Base-by-base conservation (phyloP, 1,140 invertebrate genomes). In the Gonioctena quinquepunctata region DNA sequence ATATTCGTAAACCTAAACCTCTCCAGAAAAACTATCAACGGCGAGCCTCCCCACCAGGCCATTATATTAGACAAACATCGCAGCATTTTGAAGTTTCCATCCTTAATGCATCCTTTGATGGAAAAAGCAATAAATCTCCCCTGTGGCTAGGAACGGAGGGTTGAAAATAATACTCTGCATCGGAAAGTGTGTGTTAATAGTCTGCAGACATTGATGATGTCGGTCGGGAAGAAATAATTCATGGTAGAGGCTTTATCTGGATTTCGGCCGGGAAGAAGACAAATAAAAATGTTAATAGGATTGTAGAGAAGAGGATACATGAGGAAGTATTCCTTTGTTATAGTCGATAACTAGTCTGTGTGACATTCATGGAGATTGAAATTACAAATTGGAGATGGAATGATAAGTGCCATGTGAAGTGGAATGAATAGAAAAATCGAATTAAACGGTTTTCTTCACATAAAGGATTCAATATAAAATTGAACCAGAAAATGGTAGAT, bases 41-140 rank as follows among this genome's bases (percentile, higher is more conserved):
- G n/a, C n/a, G 33, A n/a, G 33, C 3, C 33, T 42, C 16, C 16
- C 0, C 33, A 3, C 16, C 33, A 42, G 33, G 33, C 52, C 52
- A 11, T 18, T 54, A 16, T 8, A 8, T 21, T 54, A 13, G 2
- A 54, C 52, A 54, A 54, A 54, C 52, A 54, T 54, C 52, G 18
- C 52, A 5, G 18, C 52, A 5, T 61, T 61, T 61, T 33, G 59
- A 27, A 33, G 27, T 61, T 61, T 61, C 59, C 23, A 61, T 61
- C 25, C 59, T 61, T 61, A 61, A 61, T 61, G 59, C 11, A 28
- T 33, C 59, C 23, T 27, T 61, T 61, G 59, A 27, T 28, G 59
- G 16, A 61, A 61, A 27, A 27, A 61, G 23, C 59, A 16, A 27
- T 61, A 61, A 61, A 61, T 61, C 8, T 61, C 27, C 25, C 59